Evolutionary conservation across 2,113 vertebrate genomes (phyloP), one percentile per base, ranked within the genome.

Genomic region (Martes martes): DNA sequence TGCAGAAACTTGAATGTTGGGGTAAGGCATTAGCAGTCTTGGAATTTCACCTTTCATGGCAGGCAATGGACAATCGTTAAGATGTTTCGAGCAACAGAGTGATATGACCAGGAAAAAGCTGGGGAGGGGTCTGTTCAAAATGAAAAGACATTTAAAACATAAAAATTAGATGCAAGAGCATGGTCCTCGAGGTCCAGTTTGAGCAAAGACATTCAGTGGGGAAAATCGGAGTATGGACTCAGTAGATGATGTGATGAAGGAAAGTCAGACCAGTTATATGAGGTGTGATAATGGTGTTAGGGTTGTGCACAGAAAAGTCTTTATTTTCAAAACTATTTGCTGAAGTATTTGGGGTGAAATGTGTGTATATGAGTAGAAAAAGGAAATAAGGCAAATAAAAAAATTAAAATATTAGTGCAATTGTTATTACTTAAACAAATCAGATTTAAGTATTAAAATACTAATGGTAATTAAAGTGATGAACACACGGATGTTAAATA

Each of bases 271-370:
- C 42, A 89, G 50, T 42, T 71, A 63, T 39, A 33, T 10, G 65
- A 57, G n/a, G 31, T 71, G 2, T 63, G 23, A 67, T 31, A 47
- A 42, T 65, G 61, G 3, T 63, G 26, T 4, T 55, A 8, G 47
- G 28, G 23, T 71, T 36, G 7, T 28, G 13, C 31, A 55, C 39
- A 15, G 63, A 63, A 83, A 94, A 42, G 19, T 26, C 28, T 85
- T 76, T 69, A 52, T 91, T 96, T 95, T 93, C 21, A 94, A 84
- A 93, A 96, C 65, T 45, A 69, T 8, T 57, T 85, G 42, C 23
- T 50, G 13, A 93, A 79, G 50, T 50, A 73, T 71, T 63, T 65
- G 52, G 50, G 31, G 45, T 86, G 16, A 85, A 50, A 82, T 90
- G 8, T 59, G 7, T 57, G 31, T 4, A 59, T 52, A 33, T 71